phyloP scores from a whole-genome alignment of 2,797 vertebrate species.

The Kryptopterus vitreolus region DNA sequence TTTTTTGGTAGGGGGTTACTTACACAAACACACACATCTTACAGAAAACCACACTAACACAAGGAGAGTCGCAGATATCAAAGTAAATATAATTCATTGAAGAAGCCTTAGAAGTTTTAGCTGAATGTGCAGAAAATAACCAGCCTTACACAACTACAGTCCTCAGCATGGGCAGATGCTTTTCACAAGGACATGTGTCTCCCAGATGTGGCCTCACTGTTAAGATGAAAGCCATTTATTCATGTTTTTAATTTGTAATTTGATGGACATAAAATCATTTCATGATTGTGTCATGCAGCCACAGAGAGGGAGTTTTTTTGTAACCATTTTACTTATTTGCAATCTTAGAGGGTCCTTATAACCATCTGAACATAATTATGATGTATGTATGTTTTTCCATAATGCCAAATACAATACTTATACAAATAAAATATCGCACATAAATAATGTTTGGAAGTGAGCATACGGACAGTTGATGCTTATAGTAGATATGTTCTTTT shows the following conservation, averaged over 20 bases:
- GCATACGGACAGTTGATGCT: no score
- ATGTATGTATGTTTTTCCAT: background rate
- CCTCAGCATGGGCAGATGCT: background rate
- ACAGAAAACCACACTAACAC: constrained; percentile 34
- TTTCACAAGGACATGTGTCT: constrained; percentile 36
- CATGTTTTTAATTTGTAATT: constrained; percentile 17
- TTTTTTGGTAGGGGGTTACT: constrained; percentile 12
- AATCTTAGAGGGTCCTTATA: background rate
- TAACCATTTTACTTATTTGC: background rate
- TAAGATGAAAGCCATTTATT: constrained; percentile 39
- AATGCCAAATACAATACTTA: background rate
- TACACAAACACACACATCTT: constrained; percentile 36
- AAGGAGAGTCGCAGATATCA: constrained; percentile 23
- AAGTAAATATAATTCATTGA: constrained; percentile 14
- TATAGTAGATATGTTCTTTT: constrained; percentile 12
- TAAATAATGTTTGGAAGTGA: no score
- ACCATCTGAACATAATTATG: background rate
- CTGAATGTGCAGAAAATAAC: constrained; percentile 20
- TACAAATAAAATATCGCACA: no score
- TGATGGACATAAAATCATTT: constrained; percentile 6
- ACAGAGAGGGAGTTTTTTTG: background rate
- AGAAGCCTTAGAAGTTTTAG: background rate
- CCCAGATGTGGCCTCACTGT: constrained; percentile 43
- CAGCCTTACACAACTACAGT: constrained; percentile 8
- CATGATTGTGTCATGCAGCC: background rate